Base-by-base conservation (phyloP, 2,113 vertebrate genomes). In the Colossoma macropomum region DNA sequence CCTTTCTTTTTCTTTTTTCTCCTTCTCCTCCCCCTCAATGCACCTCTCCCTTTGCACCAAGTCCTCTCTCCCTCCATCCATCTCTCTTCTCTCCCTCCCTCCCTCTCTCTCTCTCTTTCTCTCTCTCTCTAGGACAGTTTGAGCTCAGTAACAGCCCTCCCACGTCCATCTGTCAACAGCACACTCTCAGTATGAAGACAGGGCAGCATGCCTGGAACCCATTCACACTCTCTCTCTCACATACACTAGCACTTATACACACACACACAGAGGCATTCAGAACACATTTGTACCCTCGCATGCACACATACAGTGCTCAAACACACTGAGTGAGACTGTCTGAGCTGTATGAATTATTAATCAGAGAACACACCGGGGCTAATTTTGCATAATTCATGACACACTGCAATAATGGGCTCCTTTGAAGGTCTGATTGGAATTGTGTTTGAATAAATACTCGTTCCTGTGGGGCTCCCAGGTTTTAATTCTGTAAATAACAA, bases 131-230 rank as follows among this genome's bases (percentile, higher is more conserved):
- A 71, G 90, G 88, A 91, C 90, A 89, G 48, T 91, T 93, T 90
- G 90, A 91, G 91, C 92, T 93, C 87, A 74, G 90, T 90, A 91
- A 92, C 90, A 92, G 79, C 79, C 90, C 93, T 92, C 93, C 94
- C 92, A 94, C 92, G 86, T 90, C 92, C 93, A 94, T 94, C 93
- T 94, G 93, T 93, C 93, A 92, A 88, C 91, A 86, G 84, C 90
- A 88, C 90, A 85, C 89, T 90, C 90, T 89, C 70, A 82, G 88
- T 89, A 90, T 81, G 69, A 85, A 84, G 88, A 86, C 89, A 86
- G 72, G 59, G 72, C 68, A 71, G 77, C 68, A 77, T 12, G 59
- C 85, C 79, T 75, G 32, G 77, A 70, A 84, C 74, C 63, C 82
- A 87, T 82, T 82, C 83, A 87, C 79, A 84, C 86, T 79, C 79